Evolutionary conservation across 30 jellyfish, hydroid and myxozoan genomes (phyloP), one percentile per base, ranked within the genome.

Genomic region (Aurelia aurita): DNA sequence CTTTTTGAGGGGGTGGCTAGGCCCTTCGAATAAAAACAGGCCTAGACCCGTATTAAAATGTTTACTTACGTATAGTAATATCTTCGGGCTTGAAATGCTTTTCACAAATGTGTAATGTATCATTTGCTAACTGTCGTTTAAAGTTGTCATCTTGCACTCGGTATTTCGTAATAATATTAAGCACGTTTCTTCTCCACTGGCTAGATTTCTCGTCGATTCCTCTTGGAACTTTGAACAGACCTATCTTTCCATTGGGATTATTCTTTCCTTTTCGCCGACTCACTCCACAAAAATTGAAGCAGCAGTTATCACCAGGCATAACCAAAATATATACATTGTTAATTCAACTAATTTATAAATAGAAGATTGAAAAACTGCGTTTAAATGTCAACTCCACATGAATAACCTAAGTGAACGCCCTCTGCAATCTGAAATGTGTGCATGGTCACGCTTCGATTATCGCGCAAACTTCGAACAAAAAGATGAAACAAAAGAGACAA

Each of bases 271-370:
- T 25, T 12, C 62, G 22, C 22, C 80, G 32, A 32, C 88, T 76
- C 19, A 76, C 80, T 14, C 88, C 88, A 27, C 88, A 76, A 10
- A 13, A 19, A 76, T 57, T 58, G 22, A 76, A 76, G n/a, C 84
- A 54, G 26, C 80, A 76, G 64, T 76, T 76, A 10, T 51, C 80
- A 9, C 69, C 82, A n/a, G 84, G 80, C 80, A 76, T 76, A 12
- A 61, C 74, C 19, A 53, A 13, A 53, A 53, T 6, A 53, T 31
- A 31, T 31, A 1, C 43, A 31, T 31, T 3, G 2, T 3, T 1
- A 31, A 2, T 31, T 31, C 2, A 31, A 3, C 43, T 31, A 31
- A 31, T 31, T 31, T 1, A 31, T 2, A 31, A 2, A 31, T 31
- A 31, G 3, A 31, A 31, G 43, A 31, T 2, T 3, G 43, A 31